These are phyloP conservation scores for Hylaeus volcanicus DNA, from an alignment of 1,140 invertebrate species.

Conservation along the genomic window DNA sequence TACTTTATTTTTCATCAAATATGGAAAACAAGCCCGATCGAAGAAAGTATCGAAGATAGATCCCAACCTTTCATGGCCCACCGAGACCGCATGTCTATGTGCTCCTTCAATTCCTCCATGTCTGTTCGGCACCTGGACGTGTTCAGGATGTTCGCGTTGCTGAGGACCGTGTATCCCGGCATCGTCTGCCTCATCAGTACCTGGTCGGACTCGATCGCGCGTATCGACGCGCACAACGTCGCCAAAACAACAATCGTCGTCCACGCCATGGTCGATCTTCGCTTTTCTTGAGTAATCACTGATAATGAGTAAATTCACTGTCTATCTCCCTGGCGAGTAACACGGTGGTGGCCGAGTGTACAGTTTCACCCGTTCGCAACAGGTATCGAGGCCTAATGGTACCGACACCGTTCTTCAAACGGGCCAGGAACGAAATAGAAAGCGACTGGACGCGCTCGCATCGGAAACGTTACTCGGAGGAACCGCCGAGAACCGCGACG, in stretches of 20 bases:
- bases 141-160: slow-evolving; percentile 49
- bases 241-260: neutral
- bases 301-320: no score
- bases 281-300: neutral
- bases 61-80: slow-evolving; percentile 73
- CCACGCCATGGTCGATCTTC: neutral
- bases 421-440: neutral
- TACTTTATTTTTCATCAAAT: neutral
- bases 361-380: no score
- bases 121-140: slow-evolving; percentile 62
- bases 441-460: neutral
- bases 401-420: no score
- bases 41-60: no score
- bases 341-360: no score
- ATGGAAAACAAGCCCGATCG: neutral
- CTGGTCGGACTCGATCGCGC: neutral
- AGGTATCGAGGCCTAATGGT: neutral
- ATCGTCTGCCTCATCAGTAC: slow-evolving; percentile 27
- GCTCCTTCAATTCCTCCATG: slow-evolving; percentile 60
- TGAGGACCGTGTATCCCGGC: slow-evolving; percentile 70
- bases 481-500: neutral
- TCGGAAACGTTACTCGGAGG: no score
- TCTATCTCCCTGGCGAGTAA: no score
- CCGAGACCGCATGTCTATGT: slow-evolving; percentile 62
- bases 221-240: no score